Conservation (phyloP, 2,888 invertebrate genomes). For the Galerucella calmariensis region DNA sequence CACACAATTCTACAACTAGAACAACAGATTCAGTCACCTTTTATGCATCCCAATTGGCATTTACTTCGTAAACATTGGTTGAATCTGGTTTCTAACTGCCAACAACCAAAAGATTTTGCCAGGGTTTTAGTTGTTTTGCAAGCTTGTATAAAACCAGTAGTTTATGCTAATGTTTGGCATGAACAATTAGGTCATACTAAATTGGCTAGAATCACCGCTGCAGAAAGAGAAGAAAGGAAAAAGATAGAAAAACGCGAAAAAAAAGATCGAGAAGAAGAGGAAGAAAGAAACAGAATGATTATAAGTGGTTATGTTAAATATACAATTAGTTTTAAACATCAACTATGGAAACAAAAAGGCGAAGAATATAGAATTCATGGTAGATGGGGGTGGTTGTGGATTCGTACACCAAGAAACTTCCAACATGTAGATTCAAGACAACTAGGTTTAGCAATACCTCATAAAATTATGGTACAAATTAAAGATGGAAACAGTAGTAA, state of each 20-base stretch:
- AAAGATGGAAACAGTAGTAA: slow-evolving; percentile 76
- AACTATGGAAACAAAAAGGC: slow-evolving; percentile 97
- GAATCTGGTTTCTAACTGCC: slow-evolving; percentile 84
- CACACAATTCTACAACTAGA: slow-evolving; percentile 90
- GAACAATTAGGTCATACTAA: slow-evolving; percentile 91
- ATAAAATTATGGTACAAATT: slow-evolving; percentile 82
- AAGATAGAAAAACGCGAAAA: slow-evolving; percentile 93
- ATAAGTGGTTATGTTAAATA: slow-evolving; percentile 89
- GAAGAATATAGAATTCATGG: slow-evolving; percentile 98
- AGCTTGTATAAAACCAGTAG: slow-evolving; percentile 89
- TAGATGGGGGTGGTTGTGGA: slow-evolving; percentile 98
- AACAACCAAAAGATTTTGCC: slow-evolving; percentile 87
- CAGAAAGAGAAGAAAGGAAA: slow-evolving; percentile 93
- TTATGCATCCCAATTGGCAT: slow-evolving; percentile 96
- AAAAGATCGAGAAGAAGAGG: slow-evolving; percentile 90
- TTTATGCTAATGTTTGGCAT: slow-evolving; percentile 96
- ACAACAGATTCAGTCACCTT: slow-evolving; percentile 83
- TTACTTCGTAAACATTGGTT: slow-evolving; percentile 90
- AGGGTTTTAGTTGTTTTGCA: slow-evolving; percentile 88
- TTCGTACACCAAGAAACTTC: slow-evolving; percentile 77
- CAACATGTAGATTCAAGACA: slow-evolving; percentile 66
- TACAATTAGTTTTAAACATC: slow-evolving; percentile 90
- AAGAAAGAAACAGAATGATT: slow-evolving; percentile 83
- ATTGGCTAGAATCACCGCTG: slow-evolving; percentile 84
- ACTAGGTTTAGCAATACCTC: slow-evolving; percentile 75